These are phyloP conservation scores for Glyptemys insculpta DNA, from an alignment of 2,797 vertebrate species.

Conservation along the genomic window DNA sequence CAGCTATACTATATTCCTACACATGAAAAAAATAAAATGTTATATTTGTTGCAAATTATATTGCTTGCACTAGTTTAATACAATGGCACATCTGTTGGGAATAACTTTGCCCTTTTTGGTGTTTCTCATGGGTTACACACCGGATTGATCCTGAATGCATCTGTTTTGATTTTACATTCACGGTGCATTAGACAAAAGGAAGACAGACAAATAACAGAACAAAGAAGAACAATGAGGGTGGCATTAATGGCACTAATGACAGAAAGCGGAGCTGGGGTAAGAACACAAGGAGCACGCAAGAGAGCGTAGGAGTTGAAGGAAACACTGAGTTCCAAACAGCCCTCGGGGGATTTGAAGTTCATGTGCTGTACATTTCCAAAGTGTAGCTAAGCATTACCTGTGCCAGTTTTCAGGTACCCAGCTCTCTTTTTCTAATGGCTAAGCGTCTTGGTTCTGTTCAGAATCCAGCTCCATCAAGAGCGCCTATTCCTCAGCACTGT, in stretches of 20 bases:
- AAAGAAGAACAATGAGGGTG: accelerated
- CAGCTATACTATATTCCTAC: accelerated
- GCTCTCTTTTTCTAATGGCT: not conserved
- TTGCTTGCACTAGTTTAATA: not conserved
- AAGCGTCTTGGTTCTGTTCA: not conserved
- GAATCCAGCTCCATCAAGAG: not conserved
- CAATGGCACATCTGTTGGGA: accelerated
- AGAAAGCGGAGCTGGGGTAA: not conserved
- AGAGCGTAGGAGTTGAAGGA: not conserved
- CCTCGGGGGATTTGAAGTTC: not conserved
- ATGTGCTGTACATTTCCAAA: slow-evolving; percentile 33
- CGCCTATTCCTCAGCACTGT: not conserved
- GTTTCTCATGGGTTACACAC: accelerated
- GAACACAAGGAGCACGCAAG: accelerated
- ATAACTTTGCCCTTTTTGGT: not conserved
- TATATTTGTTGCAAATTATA: accelerated
- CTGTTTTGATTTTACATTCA: not conserved
- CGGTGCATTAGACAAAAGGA: not conserved
- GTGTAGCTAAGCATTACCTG: not conserved
- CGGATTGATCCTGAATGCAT: not conserved
- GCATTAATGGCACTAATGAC: not conserved
- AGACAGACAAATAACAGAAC: accelerated
- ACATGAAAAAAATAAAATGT: accelerated
- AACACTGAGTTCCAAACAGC: not conserved
- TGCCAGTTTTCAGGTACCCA: not conserved